Percentiles rank a stretch among this genome's conserved stretches.
phyloP scores from a whole-genome alignment of 2,113 vertebrate genomes.

The Eublepharis macularius region DNA sequence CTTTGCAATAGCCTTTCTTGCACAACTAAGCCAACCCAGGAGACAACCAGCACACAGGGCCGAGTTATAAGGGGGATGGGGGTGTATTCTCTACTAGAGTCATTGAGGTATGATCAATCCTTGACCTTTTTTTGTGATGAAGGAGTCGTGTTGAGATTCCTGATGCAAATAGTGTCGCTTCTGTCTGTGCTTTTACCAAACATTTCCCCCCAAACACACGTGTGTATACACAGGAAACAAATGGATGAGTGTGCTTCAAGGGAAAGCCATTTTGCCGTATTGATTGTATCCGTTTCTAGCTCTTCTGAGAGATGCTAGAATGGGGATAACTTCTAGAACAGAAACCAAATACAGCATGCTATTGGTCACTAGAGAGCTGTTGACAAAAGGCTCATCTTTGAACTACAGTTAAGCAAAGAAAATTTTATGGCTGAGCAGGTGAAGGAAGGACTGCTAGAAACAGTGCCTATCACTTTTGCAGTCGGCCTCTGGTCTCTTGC shows the following conservation, averaged over 20 bases:
- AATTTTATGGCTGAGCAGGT: not conserved
- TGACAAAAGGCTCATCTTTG: not conserved
- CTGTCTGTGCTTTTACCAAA: accelerated
- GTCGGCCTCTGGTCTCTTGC: accelerated
- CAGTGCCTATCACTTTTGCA: not conserved
- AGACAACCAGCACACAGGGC: not conserved
- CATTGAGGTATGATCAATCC: conserved; percentile 27
- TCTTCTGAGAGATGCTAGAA: not conserved
- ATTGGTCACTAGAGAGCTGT: not conserved
- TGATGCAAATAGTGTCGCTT: not conserved
- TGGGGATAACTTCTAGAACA: not conserved
- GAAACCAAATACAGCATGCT: not conserved
- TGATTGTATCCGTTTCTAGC: not conserved
- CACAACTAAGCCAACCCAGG: accelerated
- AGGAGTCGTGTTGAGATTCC: not conserved
- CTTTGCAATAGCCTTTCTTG: accelerated
- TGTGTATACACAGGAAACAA: not conserved
- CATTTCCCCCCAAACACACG: not conserved
- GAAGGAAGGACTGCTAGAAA: not conserved
- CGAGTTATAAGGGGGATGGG: conserved; percentile 42
- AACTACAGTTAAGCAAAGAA: not conserved
- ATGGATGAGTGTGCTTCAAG: not conserved
- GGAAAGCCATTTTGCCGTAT: not conserved
- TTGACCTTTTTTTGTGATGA: conserved; percentile 38
- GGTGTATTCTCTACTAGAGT: conserved; percentile 30